Evolutionary conservation across 2,113 vertebrate species (phyloP), one percentile per base, ranked within the genome.

Genomic region (Chrysochloris asiatica): DNA sequence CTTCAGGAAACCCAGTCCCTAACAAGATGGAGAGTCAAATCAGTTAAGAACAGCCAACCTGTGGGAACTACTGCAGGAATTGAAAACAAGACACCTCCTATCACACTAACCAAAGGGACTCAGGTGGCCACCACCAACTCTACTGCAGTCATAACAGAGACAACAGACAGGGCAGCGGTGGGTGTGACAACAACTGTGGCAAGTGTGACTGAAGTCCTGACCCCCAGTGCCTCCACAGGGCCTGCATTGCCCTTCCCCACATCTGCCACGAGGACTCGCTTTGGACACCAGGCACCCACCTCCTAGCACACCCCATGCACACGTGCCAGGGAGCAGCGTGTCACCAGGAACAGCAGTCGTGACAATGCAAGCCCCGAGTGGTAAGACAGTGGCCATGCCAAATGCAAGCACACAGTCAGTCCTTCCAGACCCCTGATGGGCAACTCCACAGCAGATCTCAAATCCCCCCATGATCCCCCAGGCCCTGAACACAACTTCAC

Each of bases 31-130:
- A 12, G 72, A 5, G 16, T 7, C 28, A 2, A n/a, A 22, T 38
- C 24, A 2, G 38, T 48, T 67, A 38, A 47, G 10, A 50, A 5
- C 26, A 63, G 4, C 1, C 0, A 33, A 4, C 14, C 48, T 0
- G 0, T 3, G 56, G 22, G 13, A 38, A 3, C 28, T 2, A 2
- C 0, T 1, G 0, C 0, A 0, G 2, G 2, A 4, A 1, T 4
- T 75, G 10, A 26, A 11, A 71, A 59, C 14, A 21, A 8, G 16
- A 75, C 14, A 4, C 21, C 81, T 69, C 30, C 77, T 0, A 2
- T 45, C 59, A 2, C 19, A 0, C 1, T 16, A 33, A 19, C 79
- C 36, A 16, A 1, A 52, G 63, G 28, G 71, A 79, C 86, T 4
- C 48, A 0, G 9, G 19, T 1, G 9, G 8, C 79, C 16, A 0